Conservation (phyloP, 2,113 vertebrate species). For the Ia io region DNA sequence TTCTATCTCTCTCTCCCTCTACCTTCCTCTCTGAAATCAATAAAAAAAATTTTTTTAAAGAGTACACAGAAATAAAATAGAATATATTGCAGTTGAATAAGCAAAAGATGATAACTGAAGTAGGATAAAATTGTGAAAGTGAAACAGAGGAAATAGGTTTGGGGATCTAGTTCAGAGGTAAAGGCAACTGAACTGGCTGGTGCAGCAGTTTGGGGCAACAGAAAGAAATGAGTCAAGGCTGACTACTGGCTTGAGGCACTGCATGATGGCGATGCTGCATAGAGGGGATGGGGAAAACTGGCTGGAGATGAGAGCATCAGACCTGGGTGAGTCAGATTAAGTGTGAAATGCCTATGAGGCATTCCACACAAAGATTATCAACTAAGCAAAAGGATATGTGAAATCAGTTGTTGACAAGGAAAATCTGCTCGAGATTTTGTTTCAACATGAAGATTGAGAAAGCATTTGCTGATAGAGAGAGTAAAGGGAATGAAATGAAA, state of each 20-base stretch:
- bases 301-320: not conserved
- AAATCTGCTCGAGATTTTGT: not conserved
- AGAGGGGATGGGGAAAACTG: not conserved
- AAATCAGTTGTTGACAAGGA: not conserved
- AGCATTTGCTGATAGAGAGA: not conserved
- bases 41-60: not conserved
- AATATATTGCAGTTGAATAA: not conserved
- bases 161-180: not conserved
- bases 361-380: not conserved
- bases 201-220: accelerated
- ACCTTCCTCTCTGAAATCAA: too few species aligned
- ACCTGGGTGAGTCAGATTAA: not conserved
- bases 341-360: not conserved
- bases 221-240: not conserved
- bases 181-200: not conserved
- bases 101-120: not conserved
- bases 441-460: not conserved
- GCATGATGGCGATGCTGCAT: not conserved
- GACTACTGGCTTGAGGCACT: not conserved
- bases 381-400: not conserved
- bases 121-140: not conserved
- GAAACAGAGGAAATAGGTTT: not conserved
- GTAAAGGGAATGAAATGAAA: not conserved
- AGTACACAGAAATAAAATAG: not conserved
- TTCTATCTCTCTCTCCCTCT: too few species aligned